Percentiles rank a stretch among this genome's conserved stretches.
These are phyloP conservation scores for Polietes domitor DNA, from an alignment of 2,888 invertebrate genomes.

Conservation along the genomic window DNA sequence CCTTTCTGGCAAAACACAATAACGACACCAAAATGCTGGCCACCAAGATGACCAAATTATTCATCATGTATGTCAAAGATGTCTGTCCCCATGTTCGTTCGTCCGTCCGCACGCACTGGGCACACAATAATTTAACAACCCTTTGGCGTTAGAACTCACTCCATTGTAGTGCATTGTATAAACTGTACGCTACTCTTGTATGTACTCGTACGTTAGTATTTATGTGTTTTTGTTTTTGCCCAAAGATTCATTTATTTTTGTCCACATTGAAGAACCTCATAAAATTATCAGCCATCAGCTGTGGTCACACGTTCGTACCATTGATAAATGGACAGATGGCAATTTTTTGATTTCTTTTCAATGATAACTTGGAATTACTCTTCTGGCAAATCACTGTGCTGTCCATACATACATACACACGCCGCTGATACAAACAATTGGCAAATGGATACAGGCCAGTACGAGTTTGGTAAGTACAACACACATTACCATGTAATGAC, in stretches of 20 bases:
- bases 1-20: constrained; percentile 17
- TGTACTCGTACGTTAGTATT: no score
- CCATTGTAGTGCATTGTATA: background rate
- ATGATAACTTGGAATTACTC: background rate
- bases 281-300: constrained; percentile 59
- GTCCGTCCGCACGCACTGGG: constrained; percentile 8
- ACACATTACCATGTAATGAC: no score
- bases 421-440: background rate
- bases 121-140: constrained; percentile 57
- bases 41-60: constrained; percentile 65
- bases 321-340: constrained; percentile 52
- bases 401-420: background rate
- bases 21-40: constrained; percentile 25
- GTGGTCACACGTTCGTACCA: constrained; percentile 43
- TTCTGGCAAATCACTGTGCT: background rate
- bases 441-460: no score
- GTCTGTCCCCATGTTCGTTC: background rate
- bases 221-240: constrained; percentile 34
- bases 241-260: constrained; percentile 50
- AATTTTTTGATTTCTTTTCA: constrained; percentile 6
- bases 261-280: constrained; percentile 40
- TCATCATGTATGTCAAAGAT: constrained; percentile 51
- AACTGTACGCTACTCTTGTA: background rate
- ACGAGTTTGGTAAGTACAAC: no score
- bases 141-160: constrained; percentile 23